Base-by-base conservation (phyloP, 2,888 invertebrate genomes). In the Xanthorhoe designata region DNA sequence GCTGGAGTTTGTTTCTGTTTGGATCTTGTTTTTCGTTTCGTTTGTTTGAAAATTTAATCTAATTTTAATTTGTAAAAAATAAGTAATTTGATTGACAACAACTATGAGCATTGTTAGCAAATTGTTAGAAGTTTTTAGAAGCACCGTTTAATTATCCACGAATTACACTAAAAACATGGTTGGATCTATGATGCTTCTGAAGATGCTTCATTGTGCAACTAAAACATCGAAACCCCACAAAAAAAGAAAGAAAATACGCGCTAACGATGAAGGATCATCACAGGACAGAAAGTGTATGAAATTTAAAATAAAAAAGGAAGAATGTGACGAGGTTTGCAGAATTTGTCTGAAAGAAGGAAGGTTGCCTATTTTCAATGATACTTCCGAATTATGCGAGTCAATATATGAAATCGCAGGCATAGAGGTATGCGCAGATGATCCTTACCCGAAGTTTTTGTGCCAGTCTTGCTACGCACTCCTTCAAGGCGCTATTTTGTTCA, bases 311-410 rank as follows among this genome's bases (percentile, higher is more conserved):
- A 67, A 63, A 60, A 51, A 18, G n/a, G 68, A 61, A 18, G 17
- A 38, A 5, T 38, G 47, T 29, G 32, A 55, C 7, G 53, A 57
- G 75, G 75, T 72, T 56, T 68, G 66, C 51, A 63, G 92, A 69
- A 83, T 92, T 32, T 93, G 92, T 72, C 78, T 92, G 6, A 87
- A 89, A 73, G 78, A 83, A 70, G 92, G 91, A n/a, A 72, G 70
- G 50, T 79, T 91, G 66, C 85, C 88, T 15, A 91, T 93, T 57
- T 87, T 77, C 57, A 85, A 84, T 2, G 73, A 74, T 9, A 52
- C 59, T 1, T 49, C 59, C 1, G 77, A 82, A 53, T 69, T 90
- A 47, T 74, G 87, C 0, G 82, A 84, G 54, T 81, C 79, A 0
- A 63, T 92, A 29, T 77, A 69, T 17, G 72, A 61, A 18, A 84